Evolutionary conservation across 2,797 vertebrate species (phyloP).

Genomic region (Molossus alvarezi): DNA sequence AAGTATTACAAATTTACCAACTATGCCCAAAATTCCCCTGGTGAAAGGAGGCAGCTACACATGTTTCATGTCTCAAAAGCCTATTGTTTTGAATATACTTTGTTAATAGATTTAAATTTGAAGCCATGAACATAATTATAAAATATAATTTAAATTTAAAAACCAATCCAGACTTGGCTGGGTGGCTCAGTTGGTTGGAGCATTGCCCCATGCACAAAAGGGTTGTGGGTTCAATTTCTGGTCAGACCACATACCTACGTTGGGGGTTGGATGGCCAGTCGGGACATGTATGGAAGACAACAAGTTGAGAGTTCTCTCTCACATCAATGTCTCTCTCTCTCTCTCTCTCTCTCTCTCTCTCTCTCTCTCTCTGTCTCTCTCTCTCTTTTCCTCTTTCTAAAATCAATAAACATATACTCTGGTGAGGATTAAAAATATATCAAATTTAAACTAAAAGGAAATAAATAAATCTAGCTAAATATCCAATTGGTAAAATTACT

Average conservation of each 20-base stretch:
- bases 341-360: background rate
- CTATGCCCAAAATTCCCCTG: background rate
- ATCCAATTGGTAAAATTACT: background rate
- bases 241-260: background rate
- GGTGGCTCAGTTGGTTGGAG: background rate
- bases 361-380: background rate
- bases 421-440: background rate
- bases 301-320: background rate
- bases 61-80: background rate
- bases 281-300: background rate
- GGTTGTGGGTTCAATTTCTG: background rate
- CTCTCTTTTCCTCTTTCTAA: background rate
- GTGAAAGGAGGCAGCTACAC: background rate
- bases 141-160: background rate
- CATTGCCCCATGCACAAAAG: background rate
- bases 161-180: background rate
- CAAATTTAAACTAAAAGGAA: constrained; percentile 3
- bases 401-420: background rate
- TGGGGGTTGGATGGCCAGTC: background rate
- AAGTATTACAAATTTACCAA: background rate
- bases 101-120: constrained; percentile 43
- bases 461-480: background rate
- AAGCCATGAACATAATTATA: background rate
- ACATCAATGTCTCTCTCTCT: background rate
- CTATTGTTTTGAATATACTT: background rate